These are phyloP conservation scores for Anguilla rostrata DNA, from an alignment of 2,113 vertebrate species.

Conservation along the genomic window DNA sequence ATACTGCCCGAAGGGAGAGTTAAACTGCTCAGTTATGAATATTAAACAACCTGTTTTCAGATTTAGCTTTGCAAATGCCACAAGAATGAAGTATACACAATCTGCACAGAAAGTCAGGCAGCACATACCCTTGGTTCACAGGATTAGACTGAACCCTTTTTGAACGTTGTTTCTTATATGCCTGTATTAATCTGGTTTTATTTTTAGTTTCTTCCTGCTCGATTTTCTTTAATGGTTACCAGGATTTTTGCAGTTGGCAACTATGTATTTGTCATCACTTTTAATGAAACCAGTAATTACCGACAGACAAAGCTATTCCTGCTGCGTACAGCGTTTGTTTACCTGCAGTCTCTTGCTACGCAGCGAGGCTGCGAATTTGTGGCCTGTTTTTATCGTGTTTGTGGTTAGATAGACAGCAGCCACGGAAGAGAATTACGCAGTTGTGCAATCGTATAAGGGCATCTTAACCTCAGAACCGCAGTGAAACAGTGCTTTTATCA, in stretches of 20 bases:
- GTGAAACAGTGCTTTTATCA: background rate
- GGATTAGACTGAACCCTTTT: background rate
- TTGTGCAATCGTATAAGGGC: background rate
- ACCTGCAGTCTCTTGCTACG: background rate
- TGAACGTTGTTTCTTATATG: background rate
- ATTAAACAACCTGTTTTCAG: constrained; percentile 3
- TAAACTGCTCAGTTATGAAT: constrained; percentile 5
- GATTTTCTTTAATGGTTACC: no score
- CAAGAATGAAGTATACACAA: background rate
- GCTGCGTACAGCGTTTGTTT: background rate
- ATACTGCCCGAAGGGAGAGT: background rate
- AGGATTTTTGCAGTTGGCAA: background rate
- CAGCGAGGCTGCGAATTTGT: background rate
- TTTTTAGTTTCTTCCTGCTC: background rate
- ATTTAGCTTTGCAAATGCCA: background rate
- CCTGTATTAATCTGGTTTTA: background rate
- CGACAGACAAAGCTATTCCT: background rate
- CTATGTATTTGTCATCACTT: background rate
- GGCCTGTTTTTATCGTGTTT: background rate
- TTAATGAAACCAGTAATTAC: background rate
- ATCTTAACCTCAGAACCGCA: background rate
- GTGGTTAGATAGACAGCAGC: background rate
- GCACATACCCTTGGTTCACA: background rate
- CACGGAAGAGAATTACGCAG: background rate
- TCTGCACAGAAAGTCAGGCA: background rate